Evolutionary conservation across 2,113 vertebrate genomes (phyloP), one percentile per base, ranked within the genome.

Genomic region (Notarius lentiginosus): DNA sequence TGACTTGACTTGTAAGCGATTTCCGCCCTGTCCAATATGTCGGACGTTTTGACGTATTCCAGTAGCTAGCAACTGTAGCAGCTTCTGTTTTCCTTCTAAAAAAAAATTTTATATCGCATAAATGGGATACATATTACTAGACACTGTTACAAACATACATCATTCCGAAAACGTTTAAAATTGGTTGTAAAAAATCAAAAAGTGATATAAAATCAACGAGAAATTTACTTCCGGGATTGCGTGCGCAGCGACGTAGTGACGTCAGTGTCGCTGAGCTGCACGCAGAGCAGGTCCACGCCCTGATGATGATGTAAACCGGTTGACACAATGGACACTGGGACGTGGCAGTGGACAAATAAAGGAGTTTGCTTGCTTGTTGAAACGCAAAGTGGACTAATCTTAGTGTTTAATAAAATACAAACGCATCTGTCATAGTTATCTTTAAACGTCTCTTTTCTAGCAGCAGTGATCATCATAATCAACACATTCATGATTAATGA

Each of bases 251-350:
- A 79, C 77, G 76, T 79, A 27, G 27, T 15, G 5, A 55, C 75
- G 75, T 55, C 12, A 55, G 22, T 22, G 75, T 77, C 7, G 75
- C 49, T 15, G n/a, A 53, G 76, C 27, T 60, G 27, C 76, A 20
- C 2, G 47, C 10, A 5, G 20, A 41, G 41, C 47, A 27, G 15
- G 82, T 70, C 82, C 82, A 65, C 82, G 34, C 88, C 82, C 55
- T 66, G 47, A 7, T 15, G 47, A 70, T 41, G 66, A 41, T 41
- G 41, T 55, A 72, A 83, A 58, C 66, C 65, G 66, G 66, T 22
- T 70, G 27, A 73, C 14, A 84, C 83, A 84, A 84, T 58, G 82
- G 24, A 83, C 12, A 51, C 47, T 10, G 61, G 49, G 81, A 83
- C 82, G 82, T 83, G 82, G 82, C 82, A 49, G n/a, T 6, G 24